A percentile compares a stretch with the other conserved stretches of the same genome.
These are phyloP conservation scores for Chymomyza amoena DNA, from an alignment of 2,888 invertebrate genomes.

Conservation along the genomic window DNA sequence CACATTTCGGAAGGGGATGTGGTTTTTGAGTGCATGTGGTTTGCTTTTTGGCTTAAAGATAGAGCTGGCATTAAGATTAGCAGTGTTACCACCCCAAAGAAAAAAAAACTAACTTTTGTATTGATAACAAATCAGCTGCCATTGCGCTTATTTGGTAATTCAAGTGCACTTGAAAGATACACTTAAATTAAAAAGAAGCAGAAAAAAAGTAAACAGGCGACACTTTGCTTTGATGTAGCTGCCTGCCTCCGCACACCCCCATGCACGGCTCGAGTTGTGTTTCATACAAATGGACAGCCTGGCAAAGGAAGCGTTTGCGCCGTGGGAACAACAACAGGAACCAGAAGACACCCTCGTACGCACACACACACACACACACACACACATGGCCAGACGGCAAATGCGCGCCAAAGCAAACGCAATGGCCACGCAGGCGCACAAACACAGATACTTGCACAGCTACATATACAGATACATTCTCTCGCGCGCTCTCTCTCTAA, in stretches of 20 bases:
- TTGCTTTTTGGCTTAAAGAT: background rate
- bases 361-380: no score
- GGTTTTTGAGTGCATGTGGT: constrained; percentile 9
- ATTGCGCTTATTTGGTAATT: constrained; percentile 46
- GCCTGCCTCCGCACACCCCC: constrained; percentile 17
- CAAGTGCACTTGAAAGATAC: constrained; percentile 70
- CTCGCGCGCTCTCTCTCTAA: background rate
- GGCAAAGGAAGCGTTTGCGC: constrained; percentile 26
- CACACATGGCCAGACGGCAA: constrained; percentile 20
- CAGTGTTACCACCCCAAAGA: background rate
- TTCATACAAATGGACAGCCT: background rate
- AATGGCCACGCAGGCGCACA: constrained; percentile 52
- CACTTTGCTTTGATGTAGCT: constrained; percentile 54
- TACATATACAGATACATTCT: background rate
- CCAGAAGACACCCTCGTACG: constrained; percentile 30
- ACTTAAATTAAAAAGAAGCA: background rate
- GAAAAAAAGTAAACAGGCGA: constrained; percentile 50
- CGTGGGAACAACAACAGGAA: constrained; percentile 30
- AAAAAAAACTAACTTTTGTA: no score
- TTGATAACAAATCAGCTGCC: no score
- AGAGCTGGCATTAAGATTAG: background rate
- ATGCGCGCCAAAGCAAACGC: constrained; percentile 61
- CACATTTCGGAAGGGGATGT: background rate
- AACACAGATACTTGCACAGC: constrained; percentile 6
- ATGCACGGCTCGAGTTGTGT: background rate